A percentile compares a stretch with the other conserved stretches of the same genome.
Evolutionary conservation across 92 coral and sea anemone genomes (phyloP).

Genomic region (Phymanthus crucifer): DNA sequence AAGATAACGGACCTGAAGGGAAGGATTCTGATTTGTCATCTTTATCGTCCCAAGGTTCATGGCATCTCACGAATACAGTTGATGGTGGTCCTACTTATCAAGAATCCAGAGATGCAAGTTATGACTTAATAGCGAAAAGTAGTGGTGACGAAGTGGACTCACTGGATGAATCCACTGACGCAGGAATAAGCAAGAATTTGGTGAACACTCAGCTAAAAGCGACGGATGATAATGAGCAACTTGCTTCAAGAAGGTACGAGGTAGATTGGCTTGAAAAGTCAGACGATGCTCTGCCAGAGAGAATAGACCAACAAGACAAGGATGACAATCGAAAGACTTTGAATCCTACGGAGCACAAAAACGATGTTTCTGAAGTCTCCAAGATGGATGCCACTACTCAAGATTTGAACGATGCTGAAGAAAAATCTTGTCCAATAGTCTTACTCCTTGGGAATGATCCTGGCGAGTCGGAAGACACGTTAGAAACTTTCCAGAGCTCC

Average conservation of each 20-base stretch:
- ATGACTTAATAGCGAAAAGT: not conserved
- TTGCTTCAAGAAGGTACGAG: not conserved
- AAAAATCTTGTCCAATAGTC: not conserved
- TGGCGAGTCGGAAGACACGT: conserved; percentile 40
- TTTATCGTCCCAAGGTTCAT: conserved; percentile 16
- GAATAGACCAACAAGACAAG: not conserved
- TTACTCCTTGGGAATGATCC: conserved; percentile 29
- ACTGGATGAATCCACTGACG: not conserved
- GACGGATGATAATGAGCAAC: not conserved
- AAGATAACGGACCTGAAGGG: not conserved
- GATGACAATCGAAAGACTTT: not conserved
- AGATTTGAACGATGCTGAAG: not conserved
- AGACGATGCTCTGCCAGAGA: not conserved
- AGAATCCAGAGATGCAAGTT: not conserved
- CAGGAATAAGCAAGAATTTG: not conserved
- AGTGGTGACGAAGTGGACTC: not conserved
- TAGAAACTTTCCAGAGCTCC: not conserved
- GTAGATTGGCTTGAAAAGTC: not conserved
- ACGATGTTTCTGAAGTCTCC: not conserved
- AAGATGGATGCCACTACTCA: not conserved
- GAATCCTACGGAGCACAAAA: not conserved
- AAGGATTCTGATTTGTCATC: conserved; percentile 22
- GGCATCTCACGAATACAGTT: not conserved
- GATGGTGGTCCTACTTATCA: not conserved
- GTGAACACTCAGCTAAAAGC: not conserved